Conservation (phyloP, 2,888 invertebrate species). For the Euplexia lucipara region DNA sequence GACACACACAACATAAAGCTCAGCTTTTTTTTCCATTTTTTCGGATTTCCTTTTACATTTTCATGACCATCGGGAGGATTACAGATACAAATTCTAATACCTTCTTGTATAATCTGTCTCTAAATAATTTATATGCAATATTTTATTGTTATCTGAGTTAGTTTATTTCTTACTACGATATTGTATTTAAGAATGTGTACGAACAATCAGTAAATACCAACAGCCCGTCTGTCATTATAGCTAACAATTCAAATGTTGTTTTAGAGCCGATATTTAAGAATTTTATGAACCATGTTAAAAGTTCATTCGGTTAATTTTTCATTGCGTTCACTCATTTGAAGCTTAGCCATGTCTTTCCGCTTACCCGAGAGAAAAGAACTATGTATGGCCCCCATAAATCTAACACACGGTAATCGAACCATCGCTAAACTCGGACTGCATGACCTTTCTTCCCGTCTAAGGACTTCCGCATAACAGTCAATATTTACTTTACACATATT, state of each 20-base stretch:
- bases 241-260: conserved; percentile 1
- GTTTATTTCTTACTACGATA: conserved; percentile 19
- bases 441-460: conserved; percentile 14
- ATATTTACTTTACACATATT: conserved; percentile 31
- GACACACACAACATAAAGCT: background rate
- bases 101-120: conserved; percentile 7
- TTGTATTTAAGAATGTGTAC: conserved; percentile 43
- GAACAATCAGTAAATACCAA: conserved; percentile 16
- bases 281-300: background rate
- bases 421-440: conserved; percentile 22
- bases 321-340: conserved; percentile 4
- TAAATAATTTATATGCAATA: conserved; percentile 17
- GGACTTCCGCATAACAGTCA: conserved; percentile 23
- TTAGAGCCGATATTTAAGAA: background rate
- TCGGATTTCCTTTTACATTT: background rate
- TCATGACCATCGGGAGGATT: background rate
- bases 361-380: background rate
- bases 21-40: background rate
- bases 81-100: conserved; percentile 5
- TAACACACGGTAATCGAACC: background rate
- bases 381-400: background rate
- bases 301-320: background rate
- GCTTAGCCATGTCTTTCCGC: background rate
- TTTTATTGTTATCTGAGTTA: background rate
- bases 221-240: conserved; percentile 26